phyloP scores from a whole-genome alignment of 2,888 invertebrate genomes.

The Volucella bombylans region DNA sequence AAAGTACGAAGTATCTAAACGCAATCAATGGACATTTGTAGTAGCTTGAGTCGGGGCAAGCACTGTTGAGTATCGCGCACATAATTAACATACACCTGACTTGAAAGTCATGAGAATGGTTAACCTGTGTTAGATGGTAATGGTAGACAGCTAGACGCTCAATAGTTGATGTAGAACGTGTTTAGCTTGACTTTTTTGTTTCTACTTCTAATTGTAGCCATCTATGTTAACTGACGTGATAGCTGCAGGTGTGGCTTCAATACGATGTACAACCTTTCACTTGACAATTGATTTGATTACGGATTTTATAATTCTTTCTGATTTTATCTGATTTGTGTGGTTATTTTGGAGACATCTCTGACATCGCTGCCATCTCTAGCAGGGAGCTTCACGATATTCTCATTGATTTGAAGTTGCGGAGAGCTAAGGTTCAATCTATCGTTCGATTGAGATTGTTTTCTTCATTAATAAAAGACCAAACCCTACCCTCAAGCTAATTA shows the following conservation, averaged over 20 bases:
- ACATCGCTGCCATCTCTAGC: conserved; percentile 2
- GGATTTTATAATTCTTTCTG: not conserved
- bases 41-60: conserved; percentile 27
- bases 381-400: too few relatives aligned
- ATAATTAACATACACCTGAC: conserved; percentile 12
- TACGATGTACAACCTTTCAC: conserved; percentile 6
- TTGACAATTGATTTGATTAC: conserved; percentile 2
- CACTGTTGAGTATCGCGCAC: not conserved
- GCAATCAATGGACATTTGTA: not conserved
- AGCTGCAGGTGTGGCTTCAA: not conserved
- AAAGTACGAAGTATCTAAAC: conserved; percentile 4
- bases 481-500: too few relatives aligned
- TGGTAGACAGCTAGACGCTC: conserved; percentile 60
- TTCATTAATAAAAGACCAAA: too few relatives aligned
- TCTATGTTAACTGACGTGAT: conserved; percentile 25
- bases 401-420: too few relatives aligned
- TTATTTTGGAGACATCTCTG: conserved; percentile 41
- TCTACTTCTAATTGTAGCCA: not conserved
- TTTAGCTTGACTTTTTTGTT: conserved; percentile 6
- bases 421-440: too few relatives aligned
- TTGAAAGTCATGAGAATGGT: conserved; percentile 23
- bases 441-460: too few relatives aligned
- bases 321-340: conserved; percentile 7
- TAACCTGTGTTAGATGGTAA: conserved; percentile 34
- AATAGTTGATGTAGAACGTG: conserved; percentile 7